Percentiles rank a stretch among this genome's conserved stretches.
Conservation (phyloP, 2,888 invertebrate species). For the Neuroscelio doddi region DNA sequence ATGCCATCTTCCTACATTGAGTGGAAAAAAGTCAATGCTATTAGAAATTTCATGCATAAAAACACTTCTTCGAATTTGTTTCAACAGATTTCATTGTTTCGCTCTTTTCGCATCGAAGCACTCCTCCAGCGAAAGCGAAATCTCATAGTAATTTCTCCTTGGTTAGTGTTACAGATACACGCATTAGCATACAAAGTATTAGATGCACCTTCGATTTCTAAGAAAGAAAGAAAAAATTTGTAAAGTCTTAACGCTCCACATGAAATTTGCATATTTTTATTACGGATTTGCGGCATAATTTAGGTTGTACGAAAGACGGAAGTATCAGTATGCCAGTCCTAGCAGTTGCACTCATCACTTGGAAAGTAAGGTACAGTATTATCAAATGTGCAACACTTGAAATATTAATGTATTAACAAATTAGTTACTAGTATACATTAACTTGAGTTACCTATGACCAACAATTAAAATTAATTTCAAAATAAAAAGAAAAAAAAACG, state of each 20-base stretch:
- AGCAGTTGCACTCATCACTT: slow-evolving; percentile 41
- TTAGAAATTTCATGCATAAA: neutral
- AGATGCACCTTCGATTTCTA: neutral
- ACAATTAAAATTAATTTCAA: too few relatives aligned
- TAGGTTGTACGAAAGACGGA: slow-evolving; percentile 38
- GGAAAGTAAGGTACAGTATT: slow-evolving; percentile 44
- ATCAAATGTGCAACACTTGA: neutral
- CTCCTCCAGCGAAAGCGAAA: slow-evolving; percentile 9
- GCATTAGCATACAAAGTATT: neutral
- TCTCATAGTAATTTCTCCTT: slow-evolving; percentile 13
- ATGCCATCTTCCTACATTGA: too few relatives aligned
- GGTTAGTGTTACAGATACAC: neutral
- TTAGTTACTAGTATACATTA: neutral
- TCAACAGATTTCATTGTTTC: slow-evolving; percentile 3
- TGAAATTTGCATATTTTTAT: neutral
- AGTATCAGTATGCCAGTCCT: slow-evolving; percentile 44
- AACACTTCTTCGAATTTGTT: slow-evolving; percentile 1
- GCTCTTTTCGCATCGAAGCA: neutral
- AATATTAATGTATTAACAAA: slow-evolving; percentile 1
- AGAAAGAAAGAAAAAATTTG: neutral
- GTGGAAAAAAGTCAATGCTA: too few relatives aligned
- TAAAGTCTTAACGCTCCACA: neutral
- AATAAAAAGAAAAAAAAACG: too few relatives aligned
- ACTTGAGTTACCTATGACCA: too few relatives aligned
- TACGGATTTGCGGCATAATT: slow-evolving; percentile 12